Conservation (phyloP, 2,888 invertebrate genomes). For the Rhagium mordax region DNA sequence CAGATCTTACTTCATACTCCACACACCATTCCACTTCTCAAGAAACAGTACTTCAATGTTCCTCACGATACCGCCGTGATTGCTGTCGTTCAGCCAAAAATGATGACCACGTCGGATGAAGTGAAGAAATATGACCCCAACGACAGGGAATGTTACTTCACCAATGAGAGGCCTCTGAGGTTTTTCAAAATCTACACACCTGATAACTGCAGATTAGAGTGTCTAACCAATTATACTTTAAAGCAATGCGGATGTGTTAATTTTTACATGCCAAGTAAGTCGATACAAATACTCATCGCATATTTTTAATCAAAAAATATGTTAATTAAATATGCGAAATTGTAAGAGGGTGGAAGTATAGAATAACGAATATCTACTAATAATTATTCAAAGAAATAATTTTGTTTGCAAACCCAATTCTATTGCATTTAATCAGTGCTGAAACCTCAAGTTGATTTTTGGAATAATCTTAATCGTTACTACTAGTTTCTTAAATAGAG, state of each 20-base stretch:
- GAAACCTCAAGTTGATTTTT: no score
- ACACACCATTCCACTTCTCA: slow-evolving; percentile 76
- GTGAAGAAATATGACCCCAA: slow-evolving; percentile 75
- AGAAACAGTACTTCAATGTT: slow-evolving; percentile 79
- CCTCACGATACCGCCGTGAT: slow-evolving; percentile 80
- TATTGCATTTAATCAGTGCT: no score
- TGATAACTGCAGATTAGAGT: slow-evolving; percentile 80
- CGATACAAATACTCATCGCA: no score
- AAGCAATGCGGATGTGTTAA: slow-evolving; percentile 67
- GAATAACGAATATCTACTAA: no score
- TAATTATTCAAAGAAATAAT: no score
- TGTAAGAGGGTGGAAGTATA: no score
- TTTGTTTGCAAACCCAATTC: no score
- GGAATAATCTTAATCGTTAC: no score
- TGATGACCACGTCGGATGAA: slow-evolving; percentile 80
- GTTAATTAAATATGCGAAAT: no score
- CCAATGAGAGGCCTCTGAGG: slow-evolving; percentile 75
- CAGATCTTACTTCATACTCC: slow-evolving; percentile 78
- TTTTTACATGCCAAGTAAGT: slow-evolving; percentile 76
- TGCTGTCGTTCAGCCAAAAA: slow-evolving; percentile 79
- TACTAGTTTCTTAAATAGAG: no score
- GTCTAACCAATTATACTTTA: slow-evolving; percentile 77
- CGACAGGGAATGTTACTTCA: slow-evolving; percentile 79
- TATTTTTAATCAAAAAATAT: no score
- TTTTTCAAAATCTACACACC: slow-evolving; percentile 80